Evolutionary conservation across 2,113 vertebrate species (phyloP).

Genomic region (Onychorhynchus coronatus): DNA sequence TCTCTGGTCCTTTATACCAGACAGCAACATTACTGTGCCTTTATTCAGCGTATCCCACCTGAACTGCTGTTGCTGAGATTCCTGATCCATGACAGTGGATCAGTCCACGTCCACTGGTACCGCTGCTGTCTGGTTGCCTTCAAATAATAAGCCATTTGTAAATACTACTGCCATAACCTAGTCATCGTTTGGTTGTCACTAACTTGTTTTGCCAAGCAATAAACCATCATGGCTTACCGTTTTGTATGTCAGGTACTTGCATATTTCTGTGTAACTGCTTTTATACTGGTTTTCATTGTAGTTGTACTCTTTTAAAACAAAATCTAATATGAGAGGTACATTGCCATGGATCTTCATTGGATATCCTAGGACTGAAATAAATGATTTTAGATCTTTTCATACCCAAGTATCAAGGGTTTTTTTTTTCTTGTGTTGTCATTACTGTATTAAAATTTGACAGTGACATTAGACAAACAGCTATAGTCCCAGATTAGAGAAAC

Average conservation of each 20-base stretch:
- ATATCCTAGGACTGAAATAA: neutral
- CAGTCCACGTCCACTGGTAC: accelerated
- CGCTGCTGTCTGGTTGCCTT: neutral
- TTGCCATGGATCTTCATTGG: neutral
- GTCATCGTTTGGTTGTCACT: neutral
- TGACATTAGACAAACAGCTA: neutral
- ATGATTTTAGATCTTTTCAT: neutral
- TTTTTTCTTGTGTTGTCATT: neutral
- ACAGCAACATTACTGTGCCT: neutral
- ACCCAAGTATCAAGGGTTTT: neutral
- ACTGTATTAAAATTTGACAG: neutral
- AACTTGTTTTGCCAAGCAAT: neutral
- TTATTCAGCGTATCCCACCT: neutral
- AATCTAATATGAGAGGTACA: neutral
- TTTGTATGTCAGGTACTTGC: neutral
- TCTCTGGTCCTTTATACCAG: neutral
- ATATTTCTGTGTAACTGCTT: neutral
- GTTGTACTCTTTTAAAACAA: neutral
- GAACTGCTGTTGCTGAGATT: neutral
- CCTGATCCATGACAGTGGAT: neutral
- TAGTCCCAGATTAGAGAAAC: neutral
- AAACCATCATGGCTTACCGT: neutral
- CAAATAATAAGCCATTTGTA: neutral
- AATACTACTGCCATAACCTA: neutral
- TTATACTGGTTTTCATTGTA: neutral